These are phyloP conservation scores for Callinectes sapidus DNA, from an alignment of 2,888 invertebrate species.

Conservation along the genomic window DNA sequence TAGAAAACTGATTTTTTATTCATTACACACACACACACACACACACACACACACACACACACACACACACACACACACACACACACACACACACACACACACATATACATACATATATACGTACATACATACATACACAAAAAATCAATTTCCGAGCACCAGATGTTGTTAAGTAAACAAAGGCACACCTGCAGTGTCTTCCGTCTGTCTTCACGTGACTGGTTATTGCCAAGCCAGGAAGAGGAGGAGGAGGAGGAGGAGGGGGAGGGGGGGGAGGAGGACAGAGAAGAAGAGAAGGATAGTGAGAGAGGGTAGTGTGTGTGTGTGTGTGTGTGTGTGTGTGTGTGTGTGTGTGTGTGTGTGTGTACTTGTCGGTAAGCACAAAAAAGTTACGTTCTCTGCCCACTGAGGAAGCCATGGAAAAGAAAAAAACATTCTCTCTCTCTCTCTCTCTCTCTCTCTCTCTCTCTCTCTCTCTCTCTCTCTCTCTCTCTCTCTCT, in stretches of 20 bases:
- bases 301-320: not conserved
- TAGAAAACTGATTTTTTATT: no score
- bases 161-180: no score
- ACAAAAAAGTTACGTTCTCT: not conserved
- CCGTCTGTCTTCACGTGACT: no score
- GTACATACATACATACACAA: no score
- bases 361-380: not conserved
- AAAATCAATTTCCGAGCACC: no score
- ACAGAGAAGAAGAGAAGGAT: not conserved
- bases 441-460: not conserved
- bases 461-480: constrained; percentile 28
- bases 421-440: not conserved
- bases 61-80: no score
- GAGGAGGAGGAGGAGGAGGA: not conserved
- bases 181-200: no score
- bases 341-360: not conserved
- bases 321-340: constrained; percentile 21
- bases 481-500: constrained; percentile 23
- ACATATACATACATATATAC: no score
- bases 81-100: no score
- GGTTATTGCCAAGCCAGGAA: not conserved
- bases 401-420: not conserved
- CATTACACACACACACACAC: no score
- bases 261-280: not conserved
- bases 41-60: no score